Base-by-base conservation (phyloP, 1,140 invertebrate species). In the Pseudobourletiella spinata region DNA sequence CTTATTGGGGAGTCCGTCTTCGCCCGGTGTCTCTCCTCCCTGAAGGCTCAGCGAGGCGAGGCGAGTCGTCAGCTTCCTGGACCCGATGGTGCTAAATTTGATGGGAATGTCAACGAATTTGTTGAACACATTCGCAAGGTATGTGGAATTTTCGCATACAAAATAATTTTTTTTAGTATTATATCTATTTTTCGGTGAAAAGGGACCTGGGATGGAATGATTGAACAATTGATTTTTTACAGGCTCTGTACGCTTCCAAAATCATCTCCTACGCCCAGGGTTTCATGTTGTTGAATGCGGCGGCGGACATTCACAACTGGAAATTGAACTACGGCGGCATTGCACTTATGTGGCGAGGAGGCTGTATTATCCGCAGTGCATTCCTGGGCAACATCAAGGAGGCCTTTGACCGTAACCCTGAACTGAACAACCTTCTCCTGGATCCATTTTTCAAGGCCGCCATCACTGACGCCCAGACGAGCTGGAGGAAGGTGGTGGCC, bases 211-310 rank as follows among this genome's bases (percentile, higher is more conserved):
- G n/a, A n/a, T n/a, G n/a, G n/a, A n/a, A n/a, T n/a, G n/a, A n/a
- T n/a, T n/a, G n/a, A n/a, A n/a, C n/a, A n/a, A n/a, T n/a, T n/a
- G n/a, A n/a, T n/a, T n/a, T n/a, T n/a, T 63, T 76, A 28, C 72
- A 94, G 78, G 96, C 96, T 2, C 76, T 99, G 2, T 99, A 98
- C 74, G 93, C 95, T 2, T 92, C 94, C 32, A 99, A 99, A 78
- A 95, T 99, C 65, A 91, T 99, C 44, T 98, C 94, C 0, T 99
- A 99, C 73, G 91, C 97, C 1, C 97, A 99, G 81, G 97, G 97
- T 0, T 99, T 99, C 73, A 99, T 99, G 97, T 77, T 99, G 51
- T 79, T 99, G 68, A 80, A 90, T 48, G 93, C 98, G 77, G 95
- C 95, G 25, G 94, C 94, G 1, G 86, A 87, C 71, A 80, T 87